Evolutionary conservation across 2,888 invertebrate genomes (phyloP).

Genomic region (Iselma pallidipennis): DNA sequence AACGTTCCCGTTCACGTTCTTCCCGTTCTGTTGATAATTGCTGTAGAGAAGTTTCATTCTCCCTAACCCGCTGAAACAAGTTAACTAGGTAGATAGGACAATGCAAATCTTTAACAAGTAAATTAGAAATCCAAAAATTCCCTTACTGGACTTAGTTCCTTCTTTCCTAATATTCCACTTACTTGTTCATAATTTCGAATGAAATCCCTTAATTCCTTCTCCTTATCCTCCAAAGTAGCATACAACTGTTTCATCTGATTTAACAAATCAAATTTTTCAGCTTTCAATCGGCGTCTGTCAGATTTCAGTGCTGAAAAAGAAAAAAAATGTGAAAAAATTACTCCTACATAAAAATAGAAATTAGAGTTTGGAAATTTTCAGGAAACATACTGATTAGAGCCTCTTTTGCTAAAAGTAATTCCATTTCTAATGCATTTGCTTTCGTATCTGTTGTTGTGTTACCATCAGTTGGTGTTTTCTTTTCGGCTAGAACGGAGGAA

Average conservation of each 20-base stretch:
- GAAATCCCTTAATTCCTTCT: constrained; percentile 90
- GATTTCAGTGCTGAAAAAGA: constrained; percentile 72
- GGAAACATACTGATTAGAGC: constrained; percentile 62
- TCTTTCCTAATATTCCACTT: constrained; percentile 41
- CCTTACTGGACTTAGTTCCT: too few species aligned
- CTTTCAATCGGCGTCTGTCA: constrained; percentile 87
- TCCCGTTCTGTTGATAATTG: constrained; percentile 65
- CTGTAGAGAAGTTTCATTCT: constrained; percentile 73
- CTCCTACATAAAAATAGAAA: too few species aligned
- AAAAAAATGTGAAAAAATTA: not conserved
- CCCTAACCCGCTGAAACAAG: constrained; percentile 71
- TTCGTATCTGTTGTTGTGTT: constrained; percentile 52
- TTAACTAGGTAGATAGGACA: constrained; percentile 36
- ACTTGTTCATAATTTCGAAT: constrained; percentile 94
- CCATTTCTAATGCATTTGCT: constrained; percentile 61
- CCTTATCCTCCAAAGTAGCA: constrained; percentile 91
- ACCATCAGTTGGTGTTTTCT: constrained; percentile 50
- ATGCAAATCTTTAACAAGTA: constrained; percentile 3
- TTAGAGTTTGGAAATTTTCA: not conserved
- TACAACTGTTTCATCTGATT: constrained; percentile 95
- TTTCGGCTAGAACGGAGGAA: constrained; percentile 63
- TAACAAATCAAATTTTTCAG: constrained; percentile 90
- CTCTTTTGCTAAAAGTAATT: constrained; percentile 78
- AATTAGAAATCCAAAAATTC: not conserved
- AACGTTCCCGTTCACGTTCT: constrained; percentile 85